phyloP scores from a whole-genome alignment of 1,140 invertebrate species.

The Drosophila sp. region DNA sequence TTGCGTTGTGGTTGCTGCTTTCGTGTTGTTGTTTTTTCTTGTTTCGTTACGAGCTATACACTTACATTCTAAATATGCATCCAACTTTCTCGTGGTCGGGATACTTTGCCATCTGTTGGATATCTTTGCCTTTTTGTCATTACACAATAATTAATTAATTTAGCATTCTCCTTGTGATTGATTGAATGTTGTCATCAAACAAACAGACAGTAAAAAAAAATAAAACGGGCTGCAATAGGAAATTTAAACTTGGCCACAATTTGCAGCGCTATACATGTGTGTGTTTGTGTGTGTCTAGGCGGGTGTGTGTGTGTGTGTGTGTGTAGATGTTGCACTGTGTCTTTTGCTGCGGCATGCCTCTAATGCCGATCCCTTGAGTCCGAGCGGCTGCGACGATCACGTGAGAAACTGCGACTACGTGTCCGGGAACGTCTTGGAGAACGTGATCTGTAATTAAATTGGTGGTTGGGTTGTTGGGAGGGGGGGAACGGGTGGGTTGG shows the following conservation, averaged over 20 bases:
- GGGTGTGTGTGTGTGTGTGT: conserved; percentile 9
- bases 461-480: conserved; percentile 19
- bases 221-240: conserved; percentile 30
- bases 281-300: conserved; percentile 5
- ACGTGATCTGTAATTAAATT: conserved; percentile 85
- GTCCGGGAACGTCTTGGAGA: conserved; percentile 85
- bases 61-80: conserved; percentile 48
- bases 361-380: conserved; percentile 86
- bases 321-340: conserved; percentile 19
- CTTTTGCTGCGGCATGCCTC: conserved; percentile 31
- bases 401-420: conserved; percentile 85
- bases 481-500: conserved; percentile 15
- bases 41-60: conserved; percentile 37
- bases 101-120: background rate
- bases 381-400: conserved; percentile 85
- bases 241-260: conserved; percentile 38
- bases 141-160: conserved; percentile 7
- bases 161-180: background rate
- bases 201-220: background rate
- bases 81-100: conserved; percentile 23
- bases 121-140: conserved; percentile 3
- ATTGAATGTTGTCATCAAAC: background rate
- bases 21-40: conserved; percentile 17
- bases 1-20: conserved; percentile 1
- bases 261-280: conserved; percentile 12